Evolutionary conservation across 2,797 vertebrate species (phyloP), one percentile per base, ranked within the genome.

Genomic region (Taeniopygia guttata): DNA sequence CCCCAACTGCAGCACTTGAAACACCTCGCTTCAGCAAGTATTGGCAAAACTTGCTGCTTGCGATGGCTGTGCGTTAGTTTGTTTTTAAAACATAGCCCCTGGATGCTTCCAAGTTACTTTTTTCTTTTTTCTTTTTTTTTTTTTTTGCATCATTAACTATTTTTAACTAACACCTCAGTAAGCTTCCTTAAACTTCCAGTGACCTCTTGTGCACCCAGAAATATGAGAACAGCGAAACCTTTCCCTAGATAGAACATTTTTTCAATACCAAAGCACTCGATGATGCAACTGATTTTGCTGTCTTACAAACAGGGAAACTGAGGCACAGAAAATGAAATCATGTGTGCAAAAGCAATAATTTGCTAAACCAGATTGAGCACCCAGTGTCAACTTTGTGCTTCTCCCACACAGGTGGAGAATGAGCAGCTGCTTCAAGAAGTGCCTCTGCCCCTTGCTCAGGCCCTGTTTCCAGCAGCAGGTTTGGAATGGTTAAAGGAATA

Each of bases 101-200:
- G 83, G 52, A 74, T 70, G 42, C 89, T 84, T 79, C 66, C 2
- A 6, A 70, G 70, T 46, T 68, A 10, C 29, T 29, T 60, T 55
- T 34, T 69, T 56, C 26, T 74, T 34, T 36, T n/a, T 23, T 34
- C 58, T 56, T 26, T 74, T 34, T 36, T n/a, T 23, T 34, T 58
- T 58, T 34, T 58, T 66, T 56, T 40, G 2, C 30, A 54, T 56
- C 63, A 43, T 81, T 73, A 90, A 70, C 69, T 93, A 64, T 70
- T 95, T 94, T 77, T 94, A 82, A 78, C 66, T 73, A 88, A 66
- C 56, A 83, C 20, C 21, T 79, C 70, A 45, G 40, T 84, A 87
- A 89, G 26, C 67, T 77, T 96, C 85, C 72, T 90, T 84, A 84
- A 90, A 90, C 40, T 87, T 51, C 13, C 70, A 83, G 48, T 78